Evolutionary conservation across 2,888 invertebrate genomes (phyloP), one percentile per base, ranked within the genome.

Genomic region (Hydrotaea diabolus): DNA sequence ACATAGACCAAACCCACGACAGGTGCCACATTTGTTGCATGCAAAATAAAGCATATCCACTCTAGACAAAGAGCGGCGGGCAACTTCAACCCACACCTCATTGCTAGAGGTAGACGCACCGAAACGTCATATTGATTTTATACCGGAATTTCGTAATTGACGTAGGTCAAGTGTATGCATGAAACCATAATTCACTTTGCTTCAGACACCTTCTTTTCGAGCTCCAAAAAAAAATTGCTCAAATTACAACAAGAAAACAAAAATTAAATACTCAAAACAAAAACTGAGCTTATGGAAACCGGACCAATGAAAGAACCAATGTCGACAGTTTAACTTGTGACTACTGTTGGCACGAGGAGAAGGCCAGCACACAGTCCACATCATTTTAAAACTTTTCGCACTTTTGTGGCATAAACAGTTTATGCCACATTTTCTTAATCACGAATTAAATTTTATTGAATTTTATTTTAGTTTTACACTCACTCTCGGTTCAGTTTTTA

Each of bases 121-220:
- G 62, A 77, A 81, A 72, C 64, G 72, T 80, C 80, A 71, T 76
- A 80, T 84, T 53, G 77, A 82, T 82, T 76, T 71, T 72, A 57
- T 31, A 31, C 8, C 26, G 55, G 59, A 86, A 84, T 78, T 80
- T 53, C n/a, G 62, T 62, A 74, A 82, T 86, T 87, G 86, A 23
- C 85, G 78, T 87, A 87, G 86, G 86, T 86, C 86, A 87, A 86
- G 86, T 74, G 39, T 85, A 77, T 31, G 72, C 64, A 78, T 82
- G 23, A 9, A 64, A 43, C 49, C 9, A 46, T 46, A 66, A 59
- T n/a, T 17, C 55, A 23, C 55, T 19, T 19, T 2, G 78, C 57
- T 77, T 77, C 59, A n/a, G n/a, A n/a, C n/a, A 80, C 83, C 77
- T 83, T 83, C 13, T 36, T 72, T 55, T 66, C 15, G 7, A 11